These are phyloP conservation scores for Salvelinus namaycush DNA, from an alignment of 2,113 vertebrate genomes.

Conservation along the genomic window DNA sequence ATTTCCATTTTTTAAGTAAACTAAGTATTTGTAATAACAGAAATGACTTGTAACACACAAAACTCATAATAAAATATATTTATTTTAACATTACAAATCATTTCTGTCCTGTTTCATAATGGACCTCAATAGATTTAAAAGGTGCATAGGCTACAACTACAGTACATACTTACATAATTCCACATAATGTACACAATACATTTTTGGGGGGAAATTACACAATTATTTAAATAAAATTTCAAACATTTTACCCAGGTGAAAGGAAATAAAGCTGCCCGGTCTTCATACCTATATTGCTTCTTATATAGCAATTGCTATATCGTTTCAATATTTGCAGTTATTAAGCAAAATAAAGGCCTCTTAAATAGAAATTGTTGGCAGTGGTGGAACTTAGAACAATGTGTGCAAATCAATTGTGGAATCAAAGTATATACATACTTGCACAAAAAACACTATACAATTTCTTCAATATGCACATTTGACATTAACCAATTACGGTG, in stretches of 20 bases:
- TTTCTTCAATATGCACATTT: conserved; percentile 17
- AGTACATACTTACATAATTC: conserved; percentile 8
- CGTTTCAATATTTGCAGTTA: background rate
- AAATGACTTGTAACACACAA: background rate
- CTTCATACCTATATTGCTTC: background rate
- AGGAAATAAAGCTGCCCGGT: conserved; percentile 8
- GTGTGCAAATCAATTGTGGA: conserved; percentile 37
- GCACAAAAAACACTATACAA: background rate
- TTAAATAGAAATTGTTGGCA: conserved; percentile 48
- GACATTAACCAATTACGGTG: conserved; percentile 12
- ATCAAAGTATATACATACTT: conserved; percentile 20
- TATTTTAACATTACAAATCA: conserved; percentile 26
- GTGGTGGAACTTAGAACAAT: conserved; percentile 35
- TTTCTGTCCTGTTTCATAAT: conserved; percentile 1
- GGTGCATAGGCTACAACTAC: conserved; percentile 23
- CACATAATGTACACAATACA: conserved; percentile 16
- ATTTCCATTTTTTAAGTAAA: too few relatives aligned
- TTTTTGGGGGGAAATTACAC: background rate
- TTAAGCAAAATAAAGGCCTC: conserved; percentile 16
- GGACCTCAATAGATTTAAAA: conserved; percentile 37
- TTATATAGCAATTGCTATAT: background rate
- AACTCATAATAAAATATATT: conserved; percentile 55
- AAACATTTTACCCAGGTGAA: conserved; percentile 20
- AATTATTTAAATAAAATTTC: background rate
- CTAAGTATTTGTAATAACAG: background rate